Conservation (phyloP, 2,888 invertebrate species). For the Trichogramma dendrolimi region DNA sequence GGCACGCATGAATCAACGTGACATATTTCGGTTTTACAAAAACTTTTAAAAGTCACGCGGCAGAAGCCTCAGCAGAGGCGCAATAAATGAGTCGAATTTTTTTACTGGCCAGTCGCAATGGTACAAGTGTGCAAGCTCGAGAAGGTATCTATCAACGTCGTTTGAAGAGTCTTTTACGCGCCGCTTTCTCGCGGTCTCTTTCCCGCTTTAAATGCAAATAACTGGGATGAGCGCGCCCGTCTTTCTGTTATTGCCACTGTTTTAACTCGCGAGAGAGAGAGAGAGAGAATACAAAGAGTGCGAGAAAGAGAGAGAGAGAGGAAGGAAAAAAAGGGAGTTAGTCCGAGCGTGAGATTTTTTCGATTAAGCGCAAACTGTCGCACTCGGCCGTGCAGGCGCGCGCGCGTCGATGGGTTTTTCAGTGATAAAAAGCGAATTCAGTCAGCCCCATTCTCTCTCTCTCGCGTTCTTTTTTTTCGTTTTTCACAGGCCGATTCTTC, state of each 20-base stretch:
- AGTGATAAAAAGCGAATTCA: conserved; percentile 12
- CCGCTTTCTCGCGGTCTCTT: conserved; percentile 10
- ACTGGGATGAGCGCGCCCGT: conserved; percentile 6
- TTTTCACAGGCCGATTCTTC: background rate
- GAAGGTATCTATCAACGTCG: conserved; percentile 44
- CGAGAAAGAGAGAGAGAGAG: no score
- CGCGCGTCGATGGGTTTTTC: background rate
- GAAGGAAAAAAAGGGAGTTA: background rate
- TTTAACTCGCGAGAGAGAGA: background rate
- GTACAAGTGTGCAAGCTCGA: conserved; percentile 36
- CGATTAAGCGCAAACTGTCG: conserved; percentile 11
- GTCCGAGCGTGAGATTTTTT: conserved; percentile 11
- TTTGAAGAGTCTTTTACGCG: conserved; percentile 28
- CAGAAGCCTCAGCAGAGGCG: background rate
- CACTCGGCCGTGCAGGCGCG: background rate
- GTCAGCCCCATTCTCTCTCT: conserved; percentile 2
- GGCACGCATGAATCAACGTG: background rate
- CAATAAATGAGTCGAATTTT: conserved; percentile 38
- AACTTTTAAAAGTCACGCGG: background rate
- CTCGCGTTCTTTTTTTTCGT: background rate
- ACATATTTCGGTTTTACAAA: background rate
- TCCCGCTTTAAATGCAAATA: conserved; percentile 45
- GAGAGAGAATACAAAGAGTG: background rate
- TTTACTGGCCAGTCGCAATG: no score
- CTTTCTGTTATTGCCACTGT: background rate